phyloP scores from a whole-genome alignment of 2,113 vertebrate species.

The Oryzias woworae region DNA sequence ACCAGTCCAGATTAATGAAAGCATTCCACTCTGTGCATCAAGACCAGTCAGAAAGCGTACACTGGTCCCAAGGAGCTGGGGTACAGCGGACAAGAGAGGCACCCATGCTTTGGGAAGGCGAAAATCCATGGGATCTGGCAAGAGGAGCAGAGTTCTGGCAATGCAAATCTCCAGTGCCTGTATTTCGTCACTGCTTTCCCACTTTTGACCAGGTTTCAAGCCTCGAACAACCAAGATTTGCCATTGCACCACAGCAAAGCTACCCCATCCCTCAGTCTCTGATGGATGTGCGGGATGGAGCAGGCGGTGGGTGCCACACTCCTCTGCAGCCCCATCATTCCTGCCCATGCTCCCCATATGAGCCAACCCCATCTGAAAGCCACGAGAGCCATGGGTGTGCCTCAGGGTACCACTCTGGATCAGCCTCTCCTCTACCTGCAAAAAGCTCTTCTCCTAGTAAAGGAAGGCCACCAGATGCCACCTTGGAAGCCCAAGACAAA shows the following conservation, averaged over 20 bases:
- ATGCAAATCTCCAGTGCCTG: constrained; percentile 52
- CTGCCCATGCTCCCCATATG: constrained; percentile 73
- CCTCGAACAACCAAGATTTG: constrained; percentile 60
- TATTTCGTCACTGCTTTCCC: constrained; percentile 73
- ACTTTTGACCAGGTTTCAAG: constrained; percentile 57
- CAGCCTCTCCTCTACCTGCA: constrained; percentile 67
- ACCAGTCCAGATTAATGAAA: constrained; percentile 61
- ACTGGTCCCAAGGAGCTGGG: constrained; percentile 63
- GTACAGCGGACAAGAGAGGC: constrained; percentile 54
- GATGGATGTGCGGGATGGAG: constrained; percentile 73
- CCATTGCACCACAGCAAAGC: constrained; percentile 47
- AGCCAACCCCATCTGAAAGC: constrained; percentile 64
- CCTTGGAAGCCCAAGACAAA: constrained; percentile 30
- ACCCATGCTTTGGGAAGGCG: constrained; percentile 57
- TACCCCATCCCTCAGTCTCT: constrained; percentile 69
- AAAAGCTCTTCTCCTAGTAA: constrained; percentile 61
- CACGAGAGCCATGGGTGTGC: constrained; percentile 75
- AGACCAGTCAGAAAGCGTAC: constrained; percentile 64
- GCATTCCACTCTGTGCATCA: constrained; percentile 74
- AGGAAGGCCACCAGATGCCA: constrained; percentile 38
- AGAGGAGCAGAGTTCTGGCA: constrained; percentile 73
- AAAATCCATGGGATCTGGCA: constrained; percentile 63
- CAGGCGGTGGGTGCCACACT: constrained; percentile 75
- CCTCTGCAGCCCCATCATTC: constrained; percentile 64
- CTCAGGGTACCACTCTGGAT: constrained; percentile 76